Conservation (phyloP, 2,113 vertebrate species). For the Petaurus breviceps region DNA sequence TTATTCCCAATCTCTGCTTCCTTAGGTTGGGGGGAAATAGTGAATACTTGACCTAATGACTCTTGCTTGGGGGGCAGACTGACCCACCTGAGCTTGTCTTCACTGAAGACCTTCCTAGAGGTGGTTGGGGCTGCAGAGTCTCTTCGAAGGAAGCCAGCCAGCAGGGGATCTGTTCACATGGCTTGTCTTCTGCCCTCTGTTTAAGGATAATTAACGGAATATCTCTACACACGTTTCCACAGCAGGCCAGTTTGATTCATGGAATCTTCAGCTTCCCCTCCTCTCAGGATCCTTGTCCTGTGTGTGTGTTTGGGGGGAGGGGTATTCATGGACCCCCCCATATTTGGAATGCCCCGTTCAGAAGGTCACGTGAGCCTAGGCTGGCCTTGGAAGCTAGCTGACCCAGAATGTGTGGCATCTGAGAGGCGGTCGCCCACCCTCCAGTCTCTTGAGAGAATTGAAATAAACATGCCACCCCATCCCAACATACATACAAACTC, state of each 20-base stretch:
- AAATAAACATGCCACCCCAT: background rate
- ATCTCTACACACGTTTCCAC: too few species aligned
- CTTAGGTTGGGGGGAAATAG: background rate
- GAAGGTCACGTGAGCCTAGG: background rate
- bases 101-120: background rate
- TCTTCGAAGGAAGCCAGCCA: background rate
- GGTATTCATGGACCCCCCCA: too few species aligned
- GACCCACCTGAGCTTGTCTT: background rate
- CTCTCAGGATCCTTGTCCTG: background rate
- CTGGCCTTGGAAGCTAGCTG: background rate
- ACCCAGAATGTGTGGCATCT: background rate
- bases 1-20: background rate
- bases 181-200: background rate
- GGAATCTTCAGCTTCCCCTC: background rate
- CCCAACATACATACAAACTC: background rate
- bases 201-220: background rate
- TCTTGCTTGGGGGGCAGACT: background rate
- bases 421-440: background rate
- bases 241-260: background rate
- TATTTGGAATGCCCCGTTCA: background rate
- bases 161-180: background rate
- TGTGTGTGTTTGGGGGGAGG: background rate
- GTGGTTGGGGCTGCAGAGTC: too few species aligned
- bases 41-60: background rate
- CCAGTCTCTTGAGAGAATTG: background rate